Conservation (phyloP, 2,113 vertebrate genomes). For the Piprites chloris region DNA sequence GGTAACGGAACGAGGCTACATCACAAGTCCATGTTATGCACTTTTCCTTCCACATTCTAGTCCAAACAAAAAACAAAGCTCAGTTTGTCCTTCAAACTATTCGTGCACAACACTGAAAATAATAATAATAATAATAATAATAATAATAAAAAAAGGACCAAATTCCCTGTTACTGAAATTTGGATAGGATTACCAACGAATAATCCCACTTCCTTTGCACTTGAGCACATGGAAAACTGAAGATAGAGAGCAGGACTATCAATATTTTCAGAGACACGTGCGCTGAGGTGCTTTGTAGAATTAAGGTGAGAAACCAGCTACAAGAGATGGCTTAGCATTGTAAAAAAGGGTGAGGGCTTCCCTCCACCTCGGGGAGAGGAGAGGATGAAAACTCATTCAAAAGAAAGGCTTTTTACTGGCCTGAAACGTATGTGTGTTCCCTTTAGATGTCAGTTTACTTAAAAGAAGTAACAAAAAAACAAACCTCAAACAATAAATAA, state of each 20-base stretch:
- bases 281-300: not conserved
- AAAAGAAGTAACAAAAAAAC: constrained; percentile 49
- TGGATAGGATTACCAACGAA: not conserved
- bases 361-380: not conserved
- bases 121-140: not conserved
- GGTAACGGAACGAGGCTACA: constrained; percentile 50
- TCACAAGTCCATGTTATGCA: constrained; percentile 19
- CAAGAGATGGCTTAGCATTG: not conserved
- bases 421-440: constrained; percentile 35
- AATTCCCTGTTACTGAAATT: constrained; percentile 2
- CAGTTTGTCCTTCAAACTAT: not conserved
- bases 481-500: constrained; percentile 80
- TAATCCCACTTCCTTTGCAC: not conserved
- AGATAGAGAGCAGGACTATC: not conserved
- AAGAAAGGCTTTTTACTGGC: constrained; percentile 42
- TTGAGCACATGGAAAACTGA: not conserved
- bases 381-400: not conserved
- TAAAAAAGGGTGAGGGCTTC: not conserved
- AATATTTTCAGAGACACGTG: not conserved
- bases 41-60: constrained; percentile 20
- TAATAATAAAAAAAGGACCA: not conserved
- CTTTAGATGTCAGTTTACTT: constrained; percentile 54
- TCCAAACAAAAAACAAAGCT: constrained; percentile 26
- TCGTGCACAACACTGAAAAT: not conserved
- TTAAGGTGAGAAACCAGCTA: not conserved